A percentile compares a stretch with the other conserved stretches of the same genome.
phyloP scores from a whole-genome alignment of 2,888 invertebrate species.

The Coelopa pilipes region DNA sequence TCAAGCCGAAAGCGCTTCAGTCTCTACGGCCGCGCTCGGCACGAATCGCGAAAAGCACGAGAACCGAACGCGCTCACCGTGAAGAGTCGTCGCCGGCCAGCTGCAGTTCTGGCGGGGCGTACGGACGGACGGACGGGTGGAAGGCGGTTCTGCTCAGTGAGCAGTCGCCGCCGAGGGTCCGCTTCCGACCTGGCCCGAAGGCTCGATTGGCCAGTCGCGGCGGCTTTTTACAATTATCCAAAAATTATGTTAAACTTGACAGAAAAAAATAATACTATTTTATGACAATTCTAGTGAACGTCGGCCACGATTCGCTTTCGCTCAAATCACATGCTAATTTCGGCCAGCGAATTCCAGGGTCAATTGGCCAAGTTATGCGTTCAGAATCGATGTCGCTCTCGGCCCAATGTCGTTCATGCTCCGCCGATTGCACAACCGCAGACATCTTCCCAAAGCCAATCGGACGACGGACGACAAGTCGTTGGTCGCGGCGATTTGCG shows the following conservation, averaged over 20 bases:
- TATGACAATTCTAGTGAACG: background rate
- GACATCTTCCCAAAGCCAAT: background rate
- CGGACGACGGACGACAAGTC: background rate
- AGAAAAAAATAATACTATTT: background rate
- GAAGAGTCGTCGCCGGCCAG: background rate
- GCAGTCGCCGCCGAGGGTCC: background rate
- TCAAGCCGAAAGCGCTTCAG: background rate
- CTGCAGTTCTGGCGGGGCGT: background rate
- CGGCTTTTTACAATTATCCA: no score
- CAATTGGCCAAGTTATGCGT: conserved; percentile 20
- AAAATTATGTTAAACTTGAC: no score
- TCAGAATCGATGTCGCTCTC: conserved; percentile 13
- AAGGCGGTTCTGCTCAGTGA: background rate
- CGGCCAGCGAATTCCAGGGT: conserved; percentile 12
- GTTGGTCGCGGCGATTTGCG: background rate
- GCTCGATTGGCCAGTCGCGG: no score
- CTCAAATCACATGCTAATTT: background rate
- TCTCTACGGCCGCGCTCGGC: no score
- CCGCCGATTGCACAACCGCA: conserved; percentile 20
- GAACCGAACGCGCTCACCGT: no score
- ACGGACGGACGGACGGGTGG: background rate
- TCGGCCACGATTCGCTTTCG: background rate
- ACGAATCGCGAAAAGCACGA: no score
- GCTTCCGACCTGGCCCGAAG: no score
- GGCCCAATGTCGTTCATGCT: conserved; percentile 34